Base-by-base conservation (phyloP, 2,113 vertebrate species). In the Otocyon megalotis region DNA sequence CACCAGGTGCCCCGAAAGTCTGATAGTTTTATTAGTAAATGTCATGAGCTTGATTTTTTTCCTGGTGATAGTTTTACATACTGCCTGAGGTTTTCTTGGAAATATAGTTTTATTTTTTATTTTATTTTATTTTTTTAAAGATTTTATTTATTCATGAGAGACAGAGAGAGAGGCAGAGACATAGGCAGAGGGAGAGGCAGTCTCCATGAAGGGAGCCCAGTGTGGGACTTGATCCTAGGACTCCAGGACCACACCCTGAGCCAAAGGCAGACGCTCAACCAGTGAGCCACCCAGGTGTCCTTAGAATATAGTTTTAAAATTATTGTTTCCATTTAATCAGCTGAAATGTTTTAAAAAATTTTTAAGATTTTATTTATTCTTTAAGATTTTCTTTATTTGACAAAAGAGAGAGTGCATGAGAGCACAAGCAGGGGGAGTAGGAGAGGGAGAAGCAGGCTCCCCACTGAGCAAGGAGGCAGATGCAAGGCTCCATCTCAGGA, bases 281-380 rank as follows among this genome's bases (percentile, higher is more conserved):
- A 43, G 43, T 43, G 43, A 43, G 43, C 43, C 43, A 43, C 43
- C 43, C 43, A 43, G 43, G 43, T 43, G 43, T 43, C 43, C 43
- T 43, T 67, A 50, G 67, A 93, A 37, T 67, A 88, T 88, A 32
- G 50, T 76, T 95, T 91, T 79, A 90, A 84, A 65, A 76, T 48
- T 82, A 58, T 50, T 63, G 43, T 28, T 92, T 89, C 60, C 60
- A 14, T 88, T 88, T 65, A 82, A 74, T 67, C 50, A 53, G 60
- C 90, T 53, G 15, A 84, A 84, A 77, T 93, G 28, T 67, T 84
- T 43, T 7, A 43, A 43, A 43, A 67, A 9, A 2, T 67, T 67
- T 67, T 67, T 32, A n/a, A 67, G 30, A 67, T 67, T 67, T n/a
- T 69, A n/a, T 69, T 69, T 69, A 67, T 67, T 67, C 32, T 43